Percentiles rank a stretch among this genome's conserved stretches.
Conservation (phyloP, 2,888 invertebrate genomes). For the Drosophila fungiperda region DNA sequence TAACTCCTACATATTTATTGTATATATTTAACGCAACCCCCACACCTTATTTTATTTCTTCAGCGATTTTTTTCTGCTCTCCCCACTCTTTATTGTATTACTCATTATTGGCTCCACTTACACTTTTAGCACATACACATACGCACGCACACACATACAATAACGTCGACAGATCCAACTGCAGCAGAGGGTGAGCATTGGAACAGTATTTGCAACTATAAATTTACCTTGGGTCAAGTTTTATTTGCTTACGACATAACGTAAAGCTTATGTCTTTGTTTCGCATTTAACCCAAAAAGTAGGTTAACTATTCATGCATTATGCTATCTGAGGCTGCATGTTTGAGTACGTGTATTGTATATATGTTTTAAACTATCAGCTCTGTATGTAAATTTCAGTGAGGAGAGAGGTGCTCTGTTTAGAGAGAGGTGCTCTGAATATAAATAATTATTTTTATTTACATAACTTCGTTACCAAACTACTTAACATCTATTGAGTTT, state of each 20-base stretch:
- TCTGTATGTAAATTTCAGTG: conserved; percentile 9
- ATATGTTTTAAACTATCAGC: conserved; percentile 25
- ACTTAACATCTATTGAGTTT: neutral
- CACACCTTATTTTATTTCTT: conserved; percentile 44
- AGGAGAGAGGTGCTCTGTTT: no score
- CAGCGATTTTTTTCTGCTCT: conserved; percentile 16
- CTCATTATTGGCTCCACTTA: conserved; percentile 65
- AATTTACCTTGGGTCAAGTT: conserved; percentile 62
- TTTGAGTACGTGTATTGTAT: conserved; percentile 34
- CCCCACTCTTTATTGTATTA: conserved; percentile 42
- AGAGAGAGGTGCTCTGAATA: conserved; percentile 1
- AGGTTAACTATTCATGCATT: conserved; percentile 23
- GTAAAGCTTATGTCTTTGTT: conserved; percentile 27
- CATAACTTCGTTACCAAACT: conserved; percentile 2
- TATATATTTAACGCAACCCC: conserved; percentile 27
- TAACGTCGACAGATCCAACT: conserved; percentile 15
- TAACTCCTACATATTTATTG: conserved; percentile 25
- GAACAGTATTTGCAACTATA: conserved; percentile 36
- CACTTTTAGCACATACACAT: conserved; percentile 48
- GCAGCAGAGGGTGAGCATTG: neutral
- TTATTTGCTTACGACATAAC: conserved; percentile 48
- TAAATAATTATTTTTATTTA: neutral
- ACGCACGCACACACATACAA: conserved; percentile 3
- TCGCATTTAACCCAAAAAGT: conserved; percentile 19
- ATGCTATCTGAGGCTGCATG: conserved; percentile 3